Evolutionary conservation across 2,797 vertebrate species (phyloP), one percentile per base, ranked within the genome.

Genomic region (Ctenopoma kingsleyae): DNA sequence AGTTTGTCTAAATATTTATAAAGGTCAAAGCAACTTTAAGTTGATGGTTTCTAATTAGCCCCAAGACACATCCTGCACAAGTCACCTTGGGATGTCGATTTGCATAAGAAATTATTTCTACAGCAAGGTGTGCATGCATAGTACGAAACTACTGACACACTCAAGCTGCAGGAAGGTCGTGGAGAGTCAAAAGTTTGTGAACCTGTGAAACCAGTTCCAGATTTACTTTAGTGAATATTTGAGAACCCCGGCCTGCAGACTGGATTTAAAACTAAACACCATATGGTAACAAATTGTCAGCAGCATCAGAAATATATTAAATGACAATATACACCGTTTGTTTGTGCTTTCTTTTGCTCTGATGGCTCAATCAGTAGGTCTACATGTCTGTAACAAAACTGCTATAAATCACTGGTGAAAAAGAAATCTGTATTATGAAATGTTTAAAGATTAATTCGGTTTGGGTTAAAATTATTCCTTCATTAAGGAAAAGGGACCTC

Each of bases 61-160:
- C 66, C 11, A 50, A 49, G 65, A 65, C 48, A 53, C 71, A 81
- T 59, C 46, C 62, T 63, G 80, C 76, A 63, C 49, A 44, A 67
- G 77, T 89, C 83, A 90, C 89, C 84, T 87, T 89, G 85, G 69
- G 63, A 58, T 69, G 72, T 50, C 55, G 1, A 87, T 87, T 78
- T 75, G 71, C 86, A 86, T 87, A 61, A 72, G n/a, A 71, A 50
- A 49, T 41, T 0, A 36, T 73, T 66, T 71, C 64, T n/a, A 40
- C 69, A 63, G 48, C 36, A 46, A 5, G 8, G 0, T 12, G 30
- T 44, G 55, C 52, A 48, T 40, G 38, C 53, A 54, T 7, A 20
- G 15, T 10, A 20, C 49, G 23, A 57, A 70, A 54, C 25, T 27
- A 51, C 48, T 68, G 63, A 70, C 15, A 71, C 61, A 63, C 25